Evolutionary conservation across 2,113 vertebrate species (phyloP).

Genomic region (Thymallus thymallus): DNA sequence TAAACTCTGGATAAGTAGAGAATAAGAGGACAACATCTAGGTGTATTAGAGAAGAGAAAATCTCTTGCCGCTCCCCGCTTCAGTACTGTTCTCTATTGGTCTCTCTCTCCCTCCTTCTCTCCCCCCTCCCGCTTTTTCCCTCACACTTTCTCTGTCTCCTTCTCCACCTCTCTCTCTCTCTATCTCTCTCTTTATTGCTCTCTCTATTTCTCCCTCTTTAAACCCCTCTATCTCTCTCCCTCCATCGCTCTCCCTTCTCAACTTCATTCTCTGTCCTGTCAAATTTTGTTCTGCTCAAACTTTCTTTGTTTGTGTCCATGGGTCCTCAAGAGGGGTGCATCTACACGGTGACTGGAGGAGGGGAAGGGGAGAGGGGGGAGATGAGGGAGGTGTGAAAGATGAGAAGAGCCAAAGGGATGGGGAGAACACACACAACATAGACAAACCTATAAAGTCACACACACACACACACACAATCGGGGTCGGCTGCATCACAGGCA

Average conservation of each 20-base stretch:
- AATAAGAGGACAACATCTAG: no score
- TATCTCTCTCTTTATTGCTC: not conserved
- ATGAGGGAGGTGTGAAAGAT: no score
- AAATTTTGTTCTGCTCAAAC: conserved; percentile 8
- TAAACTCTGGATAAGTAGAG: no score
- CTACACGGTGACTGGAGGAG: not conserved
- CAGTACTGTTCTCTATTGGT: not conserved
- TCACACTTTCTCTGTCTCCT: not conserved
- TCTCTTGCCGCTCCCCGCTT: no score
- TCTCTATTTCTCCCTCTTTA: not conserved
- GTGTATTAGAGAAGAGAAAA: no score
- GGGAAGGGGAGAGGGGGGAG: not conserved
- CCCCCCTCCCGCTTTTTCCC: not conserved
- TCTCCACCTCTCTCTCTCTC: no score
- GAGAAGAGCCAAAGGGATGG: not conserved
- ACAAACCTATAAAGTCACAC: no score
- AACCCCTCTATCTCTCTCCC: no score
- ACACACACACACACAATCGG: no score
- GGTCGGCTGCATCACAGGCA: no score
- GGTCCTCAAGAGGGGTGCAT: not conserved
- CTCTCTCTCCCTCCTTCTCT: not conserved
- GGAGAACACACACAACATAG: not conserved
- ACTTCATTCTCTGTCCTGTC: not conserved
- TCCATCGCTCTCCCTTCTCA: no score
- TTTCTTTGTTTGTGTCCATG: not conserved